phyloP scores from a whole-genome alignment of 2,113 vertebrate genomes.

The Beaufortia kweichowensis region DNA sequence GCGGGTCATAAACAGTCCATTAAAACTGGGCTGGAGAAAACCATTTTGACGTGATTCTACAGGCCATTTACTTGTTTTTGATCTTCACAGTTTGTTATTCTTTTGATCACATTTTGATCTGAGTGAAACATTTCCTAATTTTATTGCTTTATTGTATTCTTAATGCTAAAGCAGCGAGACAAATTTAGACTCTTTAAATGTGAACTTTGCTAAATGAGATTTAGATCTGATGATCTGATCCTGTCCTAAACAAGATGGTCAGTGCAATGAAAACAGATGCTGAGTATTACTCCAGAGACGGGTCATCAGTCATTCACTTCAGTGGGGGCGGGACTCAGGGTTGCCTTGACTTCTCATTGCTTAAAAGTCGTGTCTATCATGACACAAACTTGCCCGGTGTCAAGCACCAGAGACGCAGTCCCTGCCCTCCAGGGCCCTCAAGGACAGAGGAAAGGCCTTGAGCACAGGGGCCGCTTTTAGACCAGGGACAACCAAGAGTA shows the following conservation, averaged over 20 bases:
- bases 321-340: constrained; percentile 15
- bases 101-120: constrained; percentile 15
- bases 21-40: constrained; percentile 24
- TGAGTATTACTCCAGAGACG: constrained; percentile 14
- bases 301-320: constrained; percentile 25
- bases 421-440: not conserved
- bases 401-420: not conserved
- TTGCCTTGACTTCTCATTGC: constrained; percentile 23
- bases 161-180: not conserved
- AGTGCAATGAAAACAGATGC: constrained; percentile 12
- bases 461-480: constrained; percentile 13
- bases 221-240: not conserved
- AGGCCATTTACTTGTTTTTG: constrained; percentile 18
- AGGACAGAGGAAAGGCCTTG: constrained; percentile 22
- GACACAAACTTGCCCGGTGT: constrained; percentile 18
- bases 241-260: not conserved
- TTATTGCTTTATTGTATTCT: too few relatives aligned
- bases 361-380: constrained; percentile 16
- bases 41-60: not conserved
- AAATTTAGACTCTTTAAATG: constrained; percentile 5
- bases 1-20: constrained; percentile 40
- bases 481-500: constrained; percentile 27
- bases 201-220: constrained; percentile 10
- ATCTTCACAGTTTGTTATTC: not conserved
- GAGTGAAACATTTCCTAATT: not conserved